phyloP scores from a whole-genome alignment of 2,888 invertebrate species.

The Diabrotica balteata region DNA sequence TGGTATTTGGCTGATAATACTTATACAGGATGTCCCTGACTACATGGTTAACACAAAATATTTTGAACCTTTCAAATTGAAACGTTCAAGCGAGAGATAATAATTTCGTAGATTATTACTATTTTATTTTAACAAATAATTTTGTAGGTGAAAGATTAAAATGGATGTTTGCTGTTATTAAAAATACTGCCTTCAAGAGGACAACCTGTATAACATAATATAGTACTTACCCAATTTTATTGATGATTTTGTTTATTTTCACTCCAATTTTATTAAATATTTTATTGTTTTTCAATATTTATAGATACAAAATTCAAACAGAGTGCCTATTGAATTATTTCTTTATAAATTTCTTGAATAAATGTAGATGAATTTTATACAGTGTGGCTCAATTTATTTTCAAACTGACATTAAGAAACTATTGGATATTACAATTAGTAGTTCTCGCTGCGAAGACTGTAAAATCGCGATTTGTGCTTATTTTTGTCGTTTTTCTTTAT shows the following conservation, averaged over 20 bases:
- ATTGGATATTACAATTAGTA: too few species aligned
- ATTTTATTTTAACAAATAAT: background rate
- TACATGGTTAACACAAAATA: too few species aligned
- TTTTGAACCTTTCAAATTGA: too few species aligned
- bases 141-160: slow-evolving; percentile 2
- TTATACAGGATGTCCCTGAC: slow-evolving; percentile 22
- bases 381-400: too few species aligned
- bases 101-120: background rate
- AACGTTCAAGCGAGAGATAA: background rate
- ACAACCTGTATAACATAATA: slow-evolving; percentile 21
- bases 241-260: slow-evolving; percentile 22
- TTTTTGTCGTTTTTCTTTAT: too few species aligned
- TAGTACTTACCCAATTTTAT: slow-evolving; percentile 24
- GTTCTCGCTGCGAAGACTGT: too few species aligned
- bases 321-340: too few species aligned
- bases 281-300: background rate
- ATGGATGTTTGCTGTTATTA: background rate
- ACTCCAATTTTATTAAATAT: background rate
- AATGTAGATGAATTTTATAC: too few species aligned
- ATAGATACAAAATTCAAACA: too few species aligned
- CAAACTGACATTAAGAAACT: too few species aligned
- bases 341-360: too few species aligned
- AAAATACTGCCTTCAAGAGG: slow-evolving; percentile 2
- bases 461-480: too few species aligned
- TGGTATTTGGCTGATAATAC: slow-evolving; percentile 56